These are phyloP conservation scores for Rhynchotus rufescens DNA, from an alignment of 2,797 vertebrate species.

Conservation along the genomic window DNA sequence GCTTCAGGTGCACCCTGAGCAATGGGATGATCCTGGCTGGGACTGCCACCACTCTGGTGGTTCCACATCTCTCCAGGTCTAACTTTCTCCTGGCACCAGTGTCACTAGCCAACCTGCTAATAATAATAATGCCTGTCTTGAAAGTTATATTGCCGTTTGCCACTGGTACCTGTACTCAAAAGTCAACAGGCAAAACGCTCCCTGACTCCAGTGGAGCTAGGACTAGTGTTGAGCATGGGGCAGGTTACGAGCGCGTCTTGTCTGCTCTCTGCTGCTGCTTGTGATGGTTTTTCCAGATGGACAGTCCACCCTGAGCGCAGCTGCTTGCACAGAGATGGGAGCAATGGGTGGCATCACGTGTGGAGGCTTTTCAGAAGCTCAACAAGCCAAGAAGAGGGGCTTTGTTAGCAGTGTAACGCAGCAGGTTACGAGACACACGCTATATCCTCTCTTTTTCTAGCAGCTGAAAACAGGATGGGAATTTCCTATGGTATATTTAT, in stretches of 20 bases:
- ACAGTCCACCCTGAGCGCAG: background rate
- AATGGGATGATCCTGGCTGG: background rate
- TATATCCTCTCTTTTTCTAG: background rate
- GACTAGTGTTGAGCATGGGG: background rate
- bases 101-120: background rate
- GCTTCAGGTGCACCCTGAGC: background rate
- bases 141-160: background rate
- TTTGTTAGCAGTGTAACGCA: background rate
- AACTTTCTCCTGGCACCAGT: background rate
- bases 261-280: background rate
- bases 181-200: background rate
- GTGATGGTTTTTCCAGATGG: background rate
- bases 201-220: background rate
- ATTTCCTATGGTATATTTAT: background rate
- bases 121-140: accelerated
- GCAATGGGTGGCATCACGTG: accelerated
- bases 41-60: background rate
- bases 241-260: background rate
- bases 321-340: background rate
- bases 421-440: background rate
- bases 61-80: background rate
- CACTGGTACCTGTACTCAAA: background rate
- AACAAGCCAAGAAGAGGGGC: background rate
- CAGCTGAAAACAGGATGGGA: background rate
- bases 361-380: background rate